Conservation (phyloP, 2,113 vertebrate species). For the Heterocephalus glaber region DNA sequence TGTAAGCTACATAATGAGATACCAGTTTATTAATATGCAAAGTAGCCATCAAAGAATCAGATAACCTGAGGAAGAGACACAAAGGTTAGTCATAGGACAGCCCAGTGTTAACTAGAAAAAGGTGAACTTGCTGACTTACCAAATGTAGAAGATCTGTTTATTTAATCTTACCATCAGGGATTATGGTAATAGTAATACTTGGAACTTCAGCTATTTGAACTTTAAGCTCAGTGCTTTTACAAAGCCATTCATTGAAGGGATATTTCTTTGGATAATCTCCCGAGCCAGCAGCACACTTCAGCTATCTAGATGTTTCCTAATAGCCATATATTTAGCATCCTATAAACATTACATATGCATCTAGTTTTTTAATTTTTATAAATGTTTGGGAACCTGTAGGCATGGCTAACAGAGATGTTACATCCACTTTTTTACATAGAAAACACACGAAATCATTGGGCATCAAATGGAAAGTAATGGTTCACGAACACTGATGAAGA, state of each 20-base stretch:
- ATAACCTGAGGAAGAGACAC: not conserved
- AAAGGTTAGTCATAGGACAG: not conserved
- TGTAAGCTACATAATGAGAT: not conserved
- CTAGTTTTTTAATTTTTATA: not conserved
- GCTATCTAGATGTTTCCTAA: not conserved
- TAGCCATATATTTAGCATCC: not conserved
- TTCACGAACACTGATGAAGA: not conserved
- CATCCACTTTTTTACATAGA: not conserved
- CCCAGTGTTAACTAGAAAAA: not conserved
- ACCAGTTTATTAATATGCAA: not conserved
- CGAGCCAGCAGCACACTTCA: not conserved
- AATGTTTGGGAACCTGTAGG: not conserved
- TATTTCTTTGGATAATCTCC: not conserved
- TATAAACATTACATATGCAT: not conserved
- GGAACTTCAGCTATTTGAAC: not conserved
- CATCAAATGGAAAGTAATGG: not conserved
- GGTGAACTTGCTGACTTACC: not conserved
- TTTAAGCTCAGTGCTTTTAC: not conserved
- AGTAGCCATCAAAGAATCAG: constrained; percentile 5
- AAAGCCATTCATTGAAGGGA: not conserved
- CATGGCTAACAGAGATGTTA: not conserved
- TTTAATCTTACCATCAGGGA: not conserved
- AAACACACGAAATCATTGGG: not conserved
- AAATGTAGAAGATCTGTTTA: not conserved
- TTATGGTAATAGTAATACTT: not conserved